Evolutionary conservation across 1,140 invertebrate species (phyloP).

Genomic region (Acromyrmex heyeri): DNA sequence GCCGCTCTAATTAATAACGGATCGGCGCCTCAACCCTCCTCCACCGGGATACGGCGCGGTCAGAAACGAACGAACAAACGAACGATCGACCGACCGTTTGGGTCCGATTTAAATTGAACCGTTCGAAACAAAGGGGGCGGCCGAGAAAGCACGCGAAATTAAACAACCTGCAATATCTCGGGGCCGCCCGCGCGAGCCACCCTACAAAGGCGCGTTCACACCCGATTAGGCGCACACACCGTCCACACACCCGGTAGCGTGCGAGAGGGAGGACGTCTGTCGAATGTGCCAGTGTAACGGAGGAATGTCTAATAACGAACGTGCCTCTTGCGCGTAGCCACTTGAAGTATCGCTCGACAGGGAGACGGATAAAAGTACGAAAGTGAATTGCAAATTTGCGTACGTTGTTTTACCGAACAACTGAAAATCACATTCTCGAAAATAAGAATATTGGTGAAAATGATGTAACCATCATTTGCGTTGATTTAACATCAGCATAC

Average conservation of each 20-base stretch:
- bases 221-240: conserved; percentile 80
- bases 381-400: conserved; percentile 16
- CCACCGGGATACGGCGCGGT: neutral
- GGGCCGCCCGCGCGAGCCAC: conserved; percentile 58
- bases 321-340: conserved; percentile 60
- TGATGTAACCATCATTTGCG: no score
- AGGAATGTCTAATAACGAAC: conserved; percentile 84
- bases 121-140: conserved; percentile 81
- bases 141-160: conserved; percentile 78
- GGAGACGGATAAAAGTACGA: conserved; percentile 13
- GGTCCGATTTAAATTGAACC: conserved; percentile 78
- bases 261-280: conserved; percentile 56
- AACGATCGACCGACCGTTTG: conserved; percentile 42
- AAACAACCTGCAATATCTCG: conserved; percentile 83
- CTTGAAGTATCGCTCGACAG: conserved; percentile 41
- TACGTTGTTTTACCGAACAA: neutral
- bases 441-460: neutral
- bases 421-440: neutral
- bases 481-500: no score
- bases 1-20: conserved; percentile 86
- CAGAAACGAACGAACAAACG: conserved; percentile 24
- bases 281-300: conserved; percentile 71
- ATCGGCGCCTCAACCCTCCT: conserved; percentile 80
- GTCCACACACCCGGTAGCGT: conserved; percentile 65
- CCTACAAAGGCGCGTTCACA: conserved; percentile 84